Evolutionary conservation across 2,797 vertebrate genomes (phyloP), one percentile per base, ranked within the genome.

Genomic region (Psittacula echo): DNA sequence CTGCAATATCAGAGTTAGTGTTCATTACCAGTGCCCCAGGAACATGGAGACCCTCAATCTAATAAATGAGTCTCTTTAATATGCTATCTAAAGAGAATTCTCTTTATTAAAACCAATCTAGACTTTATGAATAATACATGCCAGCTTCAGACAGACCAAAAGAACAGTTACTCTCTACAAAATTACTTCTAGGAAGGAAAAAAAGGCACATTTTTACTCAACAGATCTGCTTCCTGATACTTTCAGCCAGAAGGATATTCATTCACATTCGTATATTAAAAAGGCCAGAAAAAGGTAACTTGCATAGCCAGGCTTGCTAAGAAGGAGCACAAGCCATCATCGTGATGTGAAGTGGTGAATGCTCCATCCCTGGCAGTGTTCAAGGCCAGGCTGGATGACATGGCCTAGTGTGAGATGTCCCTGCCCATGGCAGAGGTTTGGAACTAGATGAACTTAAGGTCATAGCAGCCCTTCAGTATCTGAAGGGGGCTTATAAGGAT

Each of bases 21-120:
- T 71, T 93, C 68, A 42, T 17, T 51, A 88, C 6, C 56, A 85
- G 37, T 24, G 47, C 29, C 37, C 20, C 61, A 65, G 47, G 64
- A 90, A 76, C 32, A 66, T 6, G 45, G 86, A 86, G 42, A 90
- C 76, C 11, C 34, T 34, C 56, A 85, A 77, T n/a, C 58, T 91
- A 82, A 96, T 85, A 90, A 73, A 76, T 1, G 1, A 79, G 16
- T 24, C 34, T 19, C 66, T 94, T 90, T 88, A 58, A 21, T 85
- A n/a, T 32, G 26, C 78, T 94, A 91, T 95, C 61, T 76, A 74
- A 88, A 79, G 37, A 78, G 18, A 91, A 93, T 91, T 93, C 58
- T 78, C 45, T 94, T 89, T 88, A 93, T 83, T 84, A 87, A 94
- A 95, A 54, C 47, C 30, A 67, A 73, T 42, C 62, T 71, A 48